Evolutionary conservation across 1,140 invertebrate genomes (phyloP), one percentile per base, ranked within the genome.

Genomic region (Camponotus pennsylvanicus): DNA sequence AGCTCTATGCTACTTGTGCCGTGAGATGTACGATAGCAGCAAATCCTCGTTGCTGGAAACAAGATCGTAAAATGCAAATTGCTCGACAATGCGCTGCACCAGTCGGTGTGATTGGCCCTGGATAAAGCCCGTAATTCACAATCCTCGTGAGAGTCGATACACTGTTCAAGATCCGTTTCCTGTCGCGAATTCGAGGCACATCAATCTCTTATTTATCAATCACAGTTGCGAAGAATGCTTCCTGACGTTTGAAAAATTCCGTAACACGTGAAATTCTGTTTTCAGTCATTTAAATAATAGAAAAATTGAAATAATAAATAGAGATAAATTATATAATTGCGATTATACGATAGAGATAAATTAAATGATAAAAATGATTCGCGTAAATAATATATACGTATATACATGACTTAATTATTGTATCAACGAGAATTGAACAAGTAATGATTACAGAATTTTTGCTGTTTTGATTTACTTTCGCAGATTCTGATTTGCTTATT

Each of bases 11-110:
- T 84, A 61, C 66, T 40, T 76, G 52, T 63, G 49, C 75, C 69
- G 69, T 61, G 63, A 79, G 69, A 83, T 83, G 21, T 61, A 40
- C 45, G 34, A n/a, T n/a, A 13, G 32, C 42, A n/a, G 21, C 85
- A 82, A 88, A 73, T 64, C 57, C 34, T 27, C 85, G 61, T 69
- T 55, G 70, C 21, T 49, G 69, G 34, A 49, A 83, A 85, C 85
- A 80, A 49, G 82, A 76, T 87, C 89, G 86, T 90, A 90, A 85
- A 88, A 88, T 90, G 86, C 86, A 90, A 90, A 88, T 88, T 61
- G 77, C 49, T 40, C 27, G 40, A 49, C 70, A 49, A 61, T 59
- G 55, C 79, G 67, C 52, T 32, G 18, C 67, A 37, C 21, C 27
- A 37, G 9, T 9, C 15, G 40, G 1, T 59, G 77, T 66, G 37